A percentile compares a stretch with the other conserved stretches of the same genome.
phyloP scores from a whole-genome alignment of 1,140 invertebrate species.

The Bombus impatiens region DNA sequence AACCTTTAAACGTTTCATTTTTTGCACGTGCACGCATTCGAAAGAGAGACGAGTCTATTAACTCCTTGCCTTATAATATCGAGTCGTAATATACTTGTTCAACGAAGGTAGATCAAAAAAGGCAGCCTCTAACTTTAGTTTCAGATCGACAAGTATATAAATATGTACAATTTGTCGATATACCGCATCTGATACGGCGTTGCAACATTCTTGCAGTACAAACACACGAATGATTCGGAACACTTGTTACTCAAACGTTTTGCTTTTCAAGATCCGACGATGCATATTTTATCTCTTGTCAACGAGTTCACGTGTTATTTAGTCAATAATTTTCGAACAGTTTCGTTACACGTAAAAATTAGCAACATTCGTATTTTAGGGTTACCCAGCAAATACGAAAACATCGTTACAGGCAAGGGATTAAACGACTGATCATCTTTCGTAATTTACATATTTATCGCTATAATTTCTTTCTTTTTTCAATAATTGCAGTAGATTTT shows the following conservation, averaged over 20 bases:
- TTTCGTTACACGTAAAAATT: too few species aligned
- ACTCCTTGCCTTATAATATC: neutral
- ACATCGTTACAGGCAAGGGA: neutral
- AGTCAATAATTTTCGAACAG: too few species aligned
- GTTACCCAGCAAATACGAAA: neutral
- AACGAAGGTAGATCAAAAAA: neutral
- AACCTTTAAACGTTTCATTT: too few species aligned
- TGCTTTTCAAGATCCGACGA: neutral
- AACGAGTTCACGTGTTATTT: neutral
- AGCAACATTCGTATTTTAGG: too few species aligned
- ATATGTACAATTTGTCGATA: too few species aligned
- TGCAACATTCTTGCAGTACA: too few species aligned
- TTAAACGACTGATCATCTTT: neutral
- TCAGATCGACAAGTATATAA: too few species aligned
- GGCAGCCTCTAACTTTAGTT: neutral
- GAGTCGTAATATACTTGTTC: neutral
- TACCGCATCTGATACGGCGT: too few species aligned
- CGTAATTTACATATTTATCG: neutral
- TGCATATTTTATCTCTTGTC: neutral
- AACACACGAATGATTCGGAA: too few species aligned
- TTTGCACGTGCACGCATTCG: slow-evolving; percentile 30
- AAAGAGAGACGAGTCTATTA: slow-evolving; percentile 17
- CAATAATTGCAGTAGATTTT: neutral
- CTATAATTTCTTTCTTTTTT: neutral
- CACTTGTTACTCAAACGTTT: neutral